Base-by-base conservation (phyloP, 2,113 vertebrate species). In the Callithrix jacchus region DNA sequence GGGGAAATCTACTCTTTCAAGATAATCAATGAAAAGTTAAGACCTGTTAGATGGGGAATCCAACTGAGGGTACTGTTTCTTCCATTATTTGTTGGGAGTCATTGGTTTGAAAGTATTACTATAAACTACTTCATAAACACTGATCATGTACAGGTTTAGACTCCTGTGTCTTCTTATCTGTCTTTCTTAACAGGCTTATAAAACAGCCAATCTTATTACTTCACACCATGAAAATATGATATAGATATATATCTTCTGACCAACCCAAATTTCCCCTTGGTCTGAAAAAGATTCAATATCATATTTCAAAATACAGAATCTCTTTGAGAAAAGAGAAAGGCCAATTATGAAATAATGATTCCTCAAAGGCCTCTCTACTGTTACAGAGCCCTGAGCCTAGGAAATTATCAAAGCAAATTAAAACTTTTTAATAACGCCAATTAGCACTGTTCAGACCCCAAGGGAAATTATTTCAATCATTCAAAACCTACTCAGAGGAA, bases 321-420 rank as follows among this genome's bases (percentile, higher is more conserved):
- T 90, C 77, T 86, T 49, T 73, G 83, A 93, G 83, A n/a, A 93
- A 87, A 96, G 11, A 87, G 74, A 96, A 96, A 89, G 83, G 27
- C 35, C n/a, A 94, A 71, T 81, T 71, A 94, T 27, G n/a, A 94
- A 97, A 52, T 86, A 77, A 93, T 47, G n/a, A 95, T 45, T 80
- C 54, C n/a, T 94, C 27, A 84, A 93, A 95, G 54, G 73, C 68
- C 54, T 91, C 64, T 96, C 77, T 71, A 82, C 47, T 68, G 93
- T 95, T 89, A 40, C 47, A 95, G 8, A 80, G 40, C 13, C 17
- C 40, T 76, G 73, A 92, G 61, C 21, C 81, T 64, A 80, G 27
- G 64, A 96, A 91, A 94, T 96, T 73, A 70, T 27, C 66, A 70
- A 18, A 61, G 23, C 35, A 92, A 96, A 86, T 58, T 6, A 89